Percentiles rank a stretch among this genome's conserved stretches.
phyloP scores from a whole-genome alignment of 1,140 invertebrate genomes.

The Hyphantria cunea region DNA sequence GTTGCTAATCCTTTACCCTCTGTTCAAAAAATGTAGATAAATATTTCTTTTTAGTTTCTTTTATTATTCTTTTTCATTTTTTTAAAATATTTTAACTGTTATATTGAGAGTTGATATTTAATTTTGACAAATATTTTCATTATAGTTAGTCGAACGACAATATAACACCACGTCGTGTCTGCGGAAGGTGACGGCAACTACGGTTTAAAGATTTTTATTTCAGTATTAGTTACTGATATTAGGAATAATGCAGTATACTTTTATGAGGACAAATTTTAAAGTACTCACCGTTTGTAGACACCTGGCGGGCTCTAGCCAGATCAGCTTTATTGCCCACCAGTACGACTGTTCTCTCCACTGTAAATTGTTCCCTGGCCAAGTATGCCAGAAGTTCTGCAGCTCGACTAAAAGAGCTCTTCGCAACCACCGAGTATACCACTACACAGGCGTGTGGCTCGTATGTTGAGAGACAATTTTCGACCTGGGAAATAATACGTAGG shows the following conservation, averaged over 20 bases:
- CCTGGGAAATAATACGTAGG: conserved; percentile 69
- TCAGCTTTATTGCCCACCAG: conserved; percentile 97
- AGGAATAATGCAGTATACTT: too few relatives aligned
- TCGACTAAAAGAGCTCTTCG: conserved; percentile 88
- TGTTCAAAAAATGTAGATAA: conserved; percentile 62
- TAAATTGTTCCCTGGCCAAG: conserved; percentile 90
- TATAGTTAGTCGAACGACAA: too few relatives aligned
- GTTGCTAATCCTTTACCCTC: conserved; percentile 93
- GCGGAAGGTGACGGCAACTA: too few relatives aligned
- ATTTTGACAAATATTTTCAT: too few relatives aligned
- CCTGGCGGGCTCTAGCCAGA: conserved; percentile 91
- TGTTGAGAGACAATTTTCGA: conserved; percentile 92
- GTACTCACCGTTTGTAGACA: conserved; percentile 89
- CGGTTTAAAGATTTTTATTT: too few relatives aligned
- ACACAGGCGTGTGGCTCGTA: conserved; percentile 95
- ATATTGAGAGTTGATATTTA: too few relatives aligned
- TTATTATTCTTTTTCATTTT: too few relatives aligned
- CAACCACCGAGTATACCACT: conserved; percentile 93
- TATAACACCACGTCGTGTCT: too few relatives aligned
- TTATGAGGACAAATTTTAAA: neutral
- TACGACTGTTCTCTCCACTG: conserved; percentile 91
- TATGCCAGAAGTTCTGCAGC: conserved; percentile 92
- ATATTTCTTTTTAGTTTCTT: neutral
- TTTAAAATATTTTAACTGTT: too few relatives aligned
- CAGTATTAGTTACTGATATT: too few relatives aligned